Percentiles rank a stretch among this genome's conserved stretches.
phyloP scores from a whole-genome alignment of 2,797 vertebrate species.

The Notamacropus eugenii region DNA sequence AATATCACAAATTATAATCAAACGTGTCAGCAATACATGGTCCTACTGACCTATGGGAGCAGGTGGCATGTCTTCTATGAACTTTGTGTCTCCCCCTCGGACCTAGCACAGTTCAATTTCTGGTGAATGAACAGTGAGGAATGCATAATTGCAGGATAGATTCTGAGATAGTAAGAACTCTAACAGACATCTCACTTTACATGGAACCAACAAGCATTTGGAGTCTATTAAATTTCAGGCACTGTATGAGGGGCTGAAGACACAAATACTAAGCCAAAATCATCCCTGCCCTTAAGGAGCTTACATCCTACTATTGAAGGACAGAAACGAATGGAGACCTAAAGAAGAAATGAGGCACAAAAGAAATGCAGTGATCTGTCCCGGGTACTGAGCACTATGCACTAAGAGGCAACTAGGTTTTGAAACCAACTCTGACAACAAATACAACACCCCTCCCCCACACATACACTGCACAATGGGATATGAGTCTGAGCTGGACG shows the following conservation, averaged over 20 bases:
- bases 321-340: background rate
- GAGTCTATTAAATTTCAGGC: background rate
- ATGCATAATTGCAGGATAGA: background rate
- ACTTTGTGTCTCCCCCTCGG: background rate
- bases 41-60: background rate
- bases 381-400: background rate
- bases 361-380: background rate
- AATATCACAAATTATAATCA: background rate
- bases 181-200: background rate
- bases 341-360: background rate
- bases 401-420: background rate
- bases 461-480: background rate
- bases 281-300: background rate
- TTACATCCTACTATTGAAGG: background rate
- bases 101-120: background rate
- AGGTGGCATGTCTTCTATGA: background rate
- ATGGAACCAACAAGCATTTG: background rate
- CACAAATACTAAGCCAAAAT: background rate
- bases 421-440: background rate
- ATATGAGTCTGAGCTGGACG: background rate
- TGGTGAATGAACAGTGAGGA: background rate
- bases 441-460: background rate
- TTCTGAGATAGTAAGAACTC: background rate
- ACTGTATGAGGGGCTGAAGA: background rate
- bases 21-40: background rate